phyloP scores from a whole-genome alignment of 64 coral and sea anemone genomes.

The Actinia tenebrosa region DNA sequence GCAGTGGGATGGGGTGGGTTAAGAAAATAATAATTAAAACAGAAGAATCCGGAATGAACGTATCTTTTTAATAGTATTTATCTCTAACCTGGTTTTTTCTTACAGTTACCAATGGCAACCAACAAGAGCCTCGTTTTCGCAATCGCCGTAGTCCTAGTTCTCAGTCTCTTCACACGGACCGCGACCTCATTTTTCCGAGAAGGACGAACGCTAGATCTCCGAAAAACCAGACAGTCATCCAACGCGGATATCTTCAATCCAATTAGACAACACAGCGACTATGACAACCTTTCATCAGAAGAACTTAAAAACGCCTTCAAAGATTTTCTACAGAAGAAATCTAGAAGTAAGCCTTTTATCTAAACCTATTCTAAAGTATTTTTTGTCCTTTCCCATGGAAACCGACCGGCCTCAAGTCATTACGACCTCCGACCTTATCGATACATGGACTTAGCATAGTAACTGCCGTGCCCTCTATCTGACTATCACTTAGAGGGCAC shows the following conservation, averaged over 20 bases:
- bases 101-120: constrained; percentile 1
- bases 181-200: constrained; percentile 24
- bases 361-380: too few species aligned
- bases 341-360: neutral
- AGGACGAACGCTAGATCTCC: constrained; percentile 7
- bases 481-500: too few species aligned
- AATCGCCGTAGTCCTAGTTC: constrained; percentile 5
- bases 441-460: too few species aligned
- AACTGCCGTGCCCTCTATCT: too few species aligned
- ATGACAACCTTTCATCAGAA: neutral
- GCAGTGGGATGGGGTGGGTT: too few species aligned
- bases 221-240: neutral
- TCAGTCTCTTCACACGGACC: constrained; percentile 17
- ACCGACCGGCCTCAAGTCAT: too few species aligned
- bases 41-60: too few species aligned
- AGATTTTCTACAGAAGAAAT: constrained; percentile 2
- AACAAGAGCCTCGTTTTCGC: neutral
- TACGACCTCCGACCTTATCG: too few species aligned
- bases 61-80: too few species aligned
- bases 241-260: neutral
- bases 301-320: neutral
- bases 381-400: too few species aligned
- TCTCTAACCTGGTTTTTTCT: neutral
- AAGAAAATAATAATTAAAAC: too few species aligned
- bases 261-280: neutral